Percentiles rank a stretch among this genome's conserved stretches.
These are phyloP conservation scores for Brassicogethes aeneus DNA, from an alignment of 2,888 invertebrate genomes.

Conservation along the genomic window DNA sequence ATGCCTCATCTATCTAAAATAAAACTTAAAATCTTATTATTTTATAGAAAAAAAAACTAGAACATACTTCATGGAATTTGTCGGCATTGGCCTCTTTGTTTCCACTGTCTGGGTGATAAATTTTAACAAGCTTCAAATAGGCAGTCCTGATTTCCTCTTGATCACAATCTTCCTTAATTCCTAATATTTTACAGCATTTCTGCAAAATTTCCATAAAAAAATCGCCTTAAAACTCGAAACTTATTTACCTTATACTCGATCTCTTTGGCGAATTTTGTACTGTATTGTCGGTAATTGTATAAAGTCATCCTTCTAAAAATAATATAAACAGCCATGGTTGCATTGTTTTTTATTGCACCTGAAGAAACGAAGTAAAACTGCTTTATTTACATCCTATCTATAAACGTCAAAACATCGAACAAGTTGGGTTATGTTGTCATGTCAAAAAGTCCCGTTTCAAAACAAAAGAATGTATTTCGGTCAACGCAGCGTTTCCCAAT, in stretches of 20 bases:
- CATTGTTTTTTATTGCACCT: no score
- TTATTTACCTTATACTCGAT: conserved; percentile 12
- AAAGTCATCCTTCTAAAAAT: neutral
- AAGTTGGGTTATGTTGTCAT: no score
- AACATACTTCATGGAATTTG: conserved; percentile 59
- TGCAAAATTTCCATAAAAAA: conserved; percentile 30
- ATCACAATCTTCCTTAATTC: conserved; percentile 57
- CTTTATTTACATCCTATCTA: no score
- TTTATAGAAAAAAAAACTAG: conserved; percentile 2
- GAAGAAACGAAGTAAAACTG: no score
- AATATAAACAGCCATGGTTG: neutral
- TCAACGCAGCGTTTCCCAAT: no score
- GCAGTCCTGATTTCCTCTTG: conserved; percentile 63
- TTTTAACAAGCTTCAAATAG: conserved; percentile 68
- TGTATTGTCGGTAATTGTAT: neutral
- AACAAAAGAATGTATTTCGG: no score
- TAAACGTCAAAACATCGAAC: no score
- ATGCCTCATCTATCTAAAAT: conserved; percentile 60
- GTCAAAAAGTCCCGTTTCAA: no score
- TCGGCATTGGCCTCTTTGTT: conserved; percentile 58
- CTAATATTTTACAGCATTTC: conserved; percentile 61
- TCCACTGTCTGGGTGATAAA: conserved; percentile 78
- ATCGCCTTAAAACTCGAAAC: no score
- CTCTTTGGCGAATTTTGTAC: conserved; percentile 7
- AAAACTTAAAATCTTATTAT: conserved; percentile 4